These are phyloP conservation scores for Sinocyclocheilus anophthalmus DNA, from an alignment of 2,113 vertebrate species.

Conservation along the genomic window DNA sequence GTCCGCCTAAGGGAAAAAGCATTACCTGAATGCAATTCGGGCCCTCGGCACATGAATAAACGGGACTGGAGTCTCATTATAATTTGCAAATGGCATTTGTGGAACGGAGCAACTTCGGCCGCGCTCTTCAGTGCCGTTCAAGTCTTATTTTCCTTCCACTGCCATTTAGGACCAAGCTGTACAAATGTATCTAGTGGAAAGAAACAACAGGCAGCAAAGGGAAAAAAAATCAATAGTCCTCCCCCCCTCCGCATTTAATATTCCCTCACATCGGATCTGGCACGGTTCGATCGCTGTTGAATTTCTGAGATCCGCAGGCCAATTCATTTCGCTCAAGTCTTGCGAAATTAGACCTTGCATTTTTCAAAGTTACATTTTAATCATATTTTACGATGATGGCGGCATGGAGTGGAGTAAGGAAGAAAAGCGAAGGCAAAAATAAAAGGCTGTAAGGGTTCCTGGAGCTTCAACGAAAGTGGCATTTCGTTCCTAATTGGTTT, in stretches of 20 bases:
- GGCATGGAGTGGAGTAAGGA: slow-evolving; percentile 6
- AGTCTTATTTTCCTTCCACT: slow-evolving; percentile 51
- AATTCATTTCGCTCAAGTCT: slow-evolving; percentile 67
- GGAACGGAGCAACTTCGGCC: slow-evolving; percentile 40
- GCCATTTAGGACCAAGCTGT: slow-evolving; percentile 42
- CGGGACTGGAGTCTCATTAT: slow-evolving; percentile 56
- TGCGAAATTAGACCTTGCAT: slow-evolving; percentile 67
- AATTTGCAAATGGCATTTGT: slow-evolving; percentile 59
- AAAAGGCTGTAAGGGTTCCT: no score
- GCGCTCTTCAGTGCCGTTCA: slow-evolving; percentile 29
- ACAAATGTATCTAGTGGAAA: slow-evolving; percentile 39
- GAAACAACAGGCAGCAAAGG: slow-evolving; percentile 46
- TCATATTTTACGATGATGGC: slow-evolving; percentile 55
- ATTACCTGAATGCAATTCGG: slow-evolving; percentile 52
- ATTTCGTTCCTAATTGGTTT: not conserved
- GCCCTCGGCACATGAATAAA: slow-evolving; percentile 45
- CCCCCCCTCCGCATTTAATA: slow-evolving; percentile 51
- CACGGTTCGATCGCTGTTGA: slow-evolving; percentile 57
- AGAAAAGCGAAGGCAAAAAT: slow-evolving; percentile 1
- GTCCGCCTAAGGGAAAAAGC: slow-evolving; percentile 56
- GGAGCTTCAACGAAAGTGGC: not conserved
- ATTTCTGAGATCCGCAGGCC: slow-evolving; percentile 58
- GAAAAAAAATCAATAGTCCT: slow-evolving; percentile 61
- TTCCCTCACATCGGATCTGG: slow-evolving; percentile 58
- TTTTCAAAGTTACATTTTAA: slow-evolving; percentile 62